phyloP scores from a whole-genome alignment of 1,140 invertebrate genomes.

The Rhagoletis zephyria region DNA sequence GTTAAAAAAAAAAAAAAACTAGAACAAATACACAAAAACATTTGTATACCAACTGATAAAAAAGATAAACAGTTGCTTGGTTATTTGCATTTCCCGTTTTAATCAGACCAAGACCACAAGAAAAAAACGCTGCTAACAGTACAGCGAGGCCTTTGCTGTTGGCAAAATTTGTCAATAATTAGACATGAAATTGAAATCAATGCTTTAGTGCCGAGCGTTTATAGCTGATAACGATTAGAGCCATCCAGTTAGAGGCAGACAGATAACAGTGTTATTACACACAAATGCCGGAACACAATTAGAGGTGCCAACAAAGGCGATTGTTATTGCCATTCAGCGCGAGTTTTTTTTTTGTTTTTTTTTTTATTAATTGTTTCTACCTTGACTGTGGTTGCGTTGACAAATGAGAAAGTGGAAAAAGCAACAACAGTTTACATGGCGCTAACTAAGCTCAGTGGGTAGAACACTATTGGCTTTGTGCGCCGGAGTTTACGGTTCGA shows the following conservation, averaged over 20 bases:
- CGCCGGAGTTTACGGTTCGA: too few species aligned
- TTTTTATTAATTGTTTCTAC: too few species aligned
- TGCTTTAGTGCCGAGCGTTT: neutral
- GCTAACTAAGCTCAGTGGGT: too few species aligned
- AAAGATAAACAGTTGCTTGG: neutral
- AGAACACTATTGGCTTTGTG: too few species aligned
- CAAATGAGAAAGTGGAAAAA: too few species aligned
- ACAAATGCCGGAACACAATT: neutral
- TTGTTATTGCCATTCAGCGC: too few species aligned
- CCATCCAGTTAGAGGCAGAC: neutral
- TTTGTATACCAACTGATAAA: too few species aligned
- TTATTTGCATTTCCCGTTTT: neutral
- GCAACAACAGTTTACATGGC: too few species aligned
- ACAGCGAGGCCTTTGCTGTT: neutral
- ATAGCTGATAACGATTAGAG: neutral
- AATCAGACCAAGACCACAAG: neutral
- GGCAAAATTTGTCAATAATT: neutral
- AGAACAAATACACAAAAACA: too few species aligned
- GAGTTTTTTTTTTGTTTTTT: too few species aligned
- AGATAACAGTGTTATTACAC: neutral
- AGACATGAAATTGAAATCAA: neutral
- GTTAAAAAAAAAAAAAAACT: too few species aligned
- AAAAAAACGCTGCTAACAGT: neutral
- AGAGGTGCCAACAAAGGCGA: neutral
- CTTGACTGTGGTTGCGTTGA: too few species aligned